Evolutionary conservation across 2,113 vertebrate genomes (phyloP).

Genomic region (Natator depressus): DNA sequence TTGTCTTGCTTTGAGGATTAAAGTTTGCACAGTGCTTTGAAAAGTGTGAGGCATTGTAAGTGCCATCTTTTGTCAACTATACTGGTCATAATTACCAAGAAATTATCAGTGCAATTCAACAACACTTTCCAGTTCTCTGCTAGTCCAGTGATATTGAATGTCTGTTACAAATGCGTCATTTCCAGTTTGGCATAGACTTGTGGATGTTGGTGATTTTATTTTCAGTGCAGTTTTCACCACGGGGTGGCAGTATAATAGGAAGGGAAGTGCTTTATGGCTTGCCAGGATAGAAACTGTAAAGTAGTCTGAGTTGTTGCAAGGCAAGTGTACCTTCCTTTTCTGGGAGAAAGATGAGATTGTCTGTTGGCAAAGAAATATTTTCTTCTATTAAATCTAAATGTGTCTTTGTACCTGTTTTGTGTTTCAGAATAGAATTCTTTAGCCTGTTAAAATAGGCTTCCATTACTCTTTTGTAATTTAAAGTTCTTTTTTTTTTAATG

Average conservation of each 20-base stretch:
- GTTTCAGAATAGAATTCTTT: slow-evolving; percentile 5
- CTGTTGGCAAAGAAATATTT: background rate
- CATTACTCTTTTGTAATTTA: background rate
- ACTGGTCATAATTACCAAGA: background rate
- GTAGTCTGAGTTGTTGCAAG: background rate
- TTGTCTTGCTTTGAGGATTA: background rate
- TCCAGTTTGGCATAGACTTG: background rate
- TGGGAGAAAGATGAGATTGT: background rate
- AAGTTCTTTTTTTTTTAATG: fast-evolving
- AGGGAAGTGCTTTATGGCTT: background rate
- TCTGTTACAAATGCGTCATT: background rate
- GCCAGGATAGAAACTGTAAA: background rate
- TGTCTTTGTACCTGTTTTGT: background rate
- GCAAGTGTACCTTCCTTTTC: background rate
- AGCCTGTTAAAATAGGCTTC: slow-evolving; percentile 16
- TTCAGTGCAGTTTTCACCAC: background rate
- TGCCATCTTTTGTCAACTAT: background rate
- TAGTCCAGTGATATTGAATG: background rate
- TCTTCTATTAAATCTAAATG: background rate
- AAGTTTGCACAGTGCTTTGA: background rate
- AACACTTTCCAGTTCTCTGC: background rate
- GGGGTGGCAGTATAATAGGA: background rate
- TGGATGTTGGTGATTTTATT: background rate
- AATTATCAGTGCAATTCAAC: background rate
- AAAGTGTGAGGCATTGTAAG: background rate